Base-by-base conservation (phyloP, 1,140 invertebrate genomes). In the Harpegnathos saltator region DNA sequence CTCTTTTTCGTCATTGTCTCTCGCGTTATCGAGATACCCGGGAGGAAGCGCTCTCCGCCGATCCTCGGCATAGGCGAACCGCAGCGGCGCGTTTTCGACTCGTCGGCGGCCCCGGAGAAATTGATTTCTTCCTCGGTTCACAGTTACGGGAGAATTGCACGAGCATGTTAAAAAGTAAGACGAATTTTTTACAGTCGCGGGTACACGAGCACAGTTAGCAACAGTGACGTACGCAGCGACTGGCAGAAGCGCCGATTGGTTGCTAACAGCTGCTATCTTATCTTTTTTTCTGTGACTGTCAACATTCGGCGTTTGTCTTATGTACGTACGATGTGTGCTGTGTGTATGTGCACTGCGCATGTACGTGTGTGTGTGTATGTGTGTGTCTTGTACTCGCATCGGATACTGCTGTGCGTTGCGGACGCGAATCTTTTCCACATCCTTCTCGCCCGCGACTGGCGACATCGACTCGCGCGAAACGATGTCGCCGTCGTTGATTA, bases 191-290 rank as follows among this genome's bases (percentile, higher is more conserved):
- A 38, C 48, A n/a, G n/a, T 38, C 44, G 24, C 54, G 71, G 78
- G 65, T 84, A 74, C 74, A 71, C 81, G 69, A 73, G 63, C 56
- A 89, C 86, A 77, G 88, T 85, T 89, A 87, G 87, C 87, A 85
- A 89, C 80, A 84, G 78, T 89, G 87, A 90, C 89, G 89, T 90
- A 84, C 58, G 68, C 26, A 48, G 14, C 61, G 65, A 73, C 71
- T 82, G 24, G 75, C 81, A 89, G 81, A 82, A 87, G 71, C 62
- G 71, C 50, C 69, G 85, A 90, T 89, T 87, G 89, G 89, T 80
- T 81, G 83, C 56, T 84, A 82, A 85, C 82, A 89, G 59, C 75
- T 83, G 69, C 69, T 90, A 90, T 90, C 89, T 90, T 90, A 90
- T 90, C 89, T 86, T 83, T 82, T 88, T 84, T 71, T 62, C 65